Evolutionary conservation across 1,140 invertebrate genomes (phyloP), one percentile per base, ranked within the genome.

Genomic region (Drosophila erecta): DNA sequence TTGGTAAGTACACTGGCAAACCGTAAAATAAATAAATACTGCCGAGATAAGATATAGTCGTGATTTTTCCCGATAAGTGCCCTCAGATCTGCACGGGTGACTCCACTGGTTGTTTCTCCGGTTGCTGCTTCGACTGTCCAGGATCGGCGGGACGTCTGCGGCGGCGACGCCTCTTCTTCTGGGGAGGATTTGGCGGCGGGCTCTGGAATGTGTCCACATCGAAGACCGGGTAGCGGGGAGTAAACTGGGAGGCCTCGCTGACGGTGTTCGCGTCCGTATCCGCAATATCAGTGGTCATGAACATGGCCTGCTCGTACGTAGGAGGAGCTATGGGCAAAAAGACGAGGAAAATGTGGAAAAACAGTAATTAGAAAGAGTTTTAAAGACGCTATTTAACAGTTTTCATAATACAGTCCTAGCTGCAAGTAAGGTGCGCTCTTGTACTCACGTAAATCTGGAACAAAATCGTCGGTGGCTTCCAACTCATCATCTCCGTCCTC

Each of bases 271-370:
- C 80, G 66, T 91, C 90, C 20, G 84, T 89, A 37, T 91, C 90
- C 12, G 83, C 90, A 27, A 91, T 91, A 41, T 91, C 84, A 4
- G 90, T 62, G 24, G 81, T 90, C 90, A 92, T 92, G 27, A 90
- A 91, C 77, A 92, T 80, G 17, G 91, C 87, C 51, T 92, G 85
- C 20, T 92, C 91, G 43, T 92, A 92, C 0, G 90, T 81, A 3
- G 91, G 91, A 8, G 91, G 91, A 35, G 91, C 91, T 92, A 46
- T 12, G 7, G 27, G 11, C 1, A 17, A 1, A 12, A 41, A 41
- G 17, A 8, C 3, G 3, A 24, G 4, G 3, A 3, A 17, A 7
- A 17, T 10, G 8, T 12, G 17, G 14, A 41, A n/a, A n/a, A 5
- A n/a, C 3, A 15, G 3, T 17, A 30, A n/a, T 11, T 12, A 4